phyloP scores from a whole-genome alignment of 1,140 invertebrate genomes.

The Lordiphosa mommai region DNA sequence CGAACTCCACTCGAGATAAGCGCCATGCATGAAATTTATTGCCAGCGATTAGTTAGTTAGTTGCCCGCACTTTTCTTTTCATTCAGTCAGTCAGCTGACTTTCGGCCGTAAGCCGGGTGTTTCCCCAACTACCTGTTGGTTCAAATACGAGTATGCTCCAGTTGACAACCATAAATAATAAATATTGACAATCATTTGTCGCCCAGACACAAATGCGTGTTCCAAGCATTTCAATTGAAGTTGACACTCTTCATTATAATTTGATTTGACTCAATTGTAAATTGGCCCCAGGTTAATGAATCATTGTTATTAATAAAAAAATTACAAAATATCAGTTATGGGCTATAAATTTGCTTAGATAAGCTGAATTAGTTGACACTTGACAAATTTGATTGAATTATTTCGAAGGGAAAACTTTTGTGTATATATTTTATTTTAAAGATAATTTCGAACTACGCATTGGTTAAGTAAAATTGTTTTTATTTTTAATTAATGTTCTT shows the following conservation, averaged over 20 bases:
- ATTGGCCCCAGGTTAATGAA: constrained; percentile 5
- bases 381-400: no score
- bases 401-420: no score
- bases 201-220: not conserved
- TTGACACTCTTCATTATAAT: constrained; percentile 27
- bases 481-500: not conserved
- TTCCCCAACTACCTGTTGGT: constrained; percentile 23
- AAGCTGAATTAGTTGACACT: not conserved
- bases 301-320: not conserved
- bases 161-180: constrained; percentile 20
- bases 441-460: no score
- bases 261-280: constrained; percentile 19
- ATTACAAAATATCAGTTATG: not conserved
- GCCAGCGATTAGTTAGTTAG: constrained; percentile 33
- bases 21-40: constrained; percentile 38
- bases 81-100: constrained; percentile 55
- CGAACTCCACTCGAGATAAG: constrained; percentile 49
- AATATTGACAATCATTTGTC: constrained; percentile 18
- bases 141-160: not conserved
- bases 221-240: constrained; percentile 11
- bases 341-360: no score
- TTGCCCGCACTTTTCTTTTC: not conserved
- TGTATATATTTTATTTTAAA: no score
- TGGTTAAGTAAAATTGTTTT: no score
- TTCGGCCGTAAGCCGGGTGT: constrained; percentile 11